Base-by-base conservation (phyloP, 2,797 vertebrate species). In the Argentina silus region DNA sequence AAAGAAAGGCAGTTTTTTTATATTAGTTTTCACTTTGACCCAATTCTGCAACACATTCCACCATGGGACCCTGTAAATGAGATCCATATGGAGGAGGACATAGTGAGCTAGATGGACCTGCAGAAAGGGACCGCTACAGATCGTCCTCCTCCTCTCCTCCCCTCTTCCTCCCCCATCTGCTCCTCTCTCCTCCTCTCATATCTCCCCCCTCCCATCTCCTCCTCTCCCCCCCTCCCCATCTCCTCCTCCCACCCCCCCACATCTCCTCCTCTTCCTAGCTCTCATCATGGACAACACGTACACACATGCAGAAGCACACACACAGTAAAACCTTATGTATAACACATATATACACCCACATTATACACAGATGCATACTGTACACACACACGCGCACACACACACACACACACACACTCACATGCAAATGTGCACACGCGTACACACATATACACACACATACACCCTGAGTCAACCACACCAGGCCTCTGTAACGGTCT, bases 11-110 rank as follows among this genome's bases (percentile, higher is more conserved):
- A 10, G n/a, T 17, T 83, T 79, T 81, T 70, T 60, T 45, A 80
- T 78, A 79, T 72, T 48, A 72, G 50, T 69, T 79, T 80, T 79
- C 80, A 85, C 79, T 86, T 83, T 89, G 85, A 92, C 89, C 87
- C 70, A 89, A 72, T 88, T 90, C 73, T 83, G 63, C 85, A 83
- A 84, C 72, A 79, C 82, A 88, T 88, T 92, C 86, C 81, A 79
- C 67, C 55, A 70, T 50, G 75, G 75, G 78, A 87, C 76, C 50
- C 78, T 81, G 75, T 67, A 89, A 92, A 93, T 90, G 72, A 81
- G 86, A 91, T 76, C 85, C 90, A 92, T 76, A 86, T 90, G 89
- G 72, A 76, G 76, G 76, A 79, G 56, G 81, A 70, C 63, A 21
- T 15, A 59, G 70, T 66, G n/a, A n/a, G n/a, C 67, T 69, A 77